phyloP scores from a whole-genome alignment of 2,113 vertebrate genomes.

The Elachura formosa region DNA sequence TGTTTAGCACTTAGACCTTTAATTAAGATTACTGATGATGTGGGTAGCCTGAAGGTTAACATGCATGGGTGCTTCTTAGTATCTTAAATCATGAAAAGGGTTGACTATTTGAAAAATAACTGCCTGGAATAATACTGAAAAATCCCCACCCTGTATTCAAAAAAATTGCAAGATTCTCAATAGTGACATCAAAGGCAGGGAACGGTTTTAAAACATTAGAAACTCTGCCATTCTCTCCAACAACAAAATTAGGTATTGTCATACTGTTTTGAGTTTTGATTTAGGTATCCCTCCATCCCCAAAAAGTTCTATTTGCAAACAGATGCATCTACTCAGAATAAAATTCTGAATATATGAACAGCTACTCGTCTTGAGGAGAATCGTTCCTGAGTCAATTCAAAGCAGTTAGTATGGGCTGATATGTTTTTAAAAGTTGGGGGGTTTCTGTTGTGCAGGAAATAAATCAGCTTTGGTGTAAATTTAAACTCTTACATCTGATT shows the following conservation, averaged over 20 bases:
- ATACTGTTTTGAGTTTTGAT: background rate
- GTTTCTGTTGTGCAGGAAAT: background rate
- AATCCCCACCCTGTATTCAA: background rate
- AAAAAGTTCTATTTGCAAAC: background rate
- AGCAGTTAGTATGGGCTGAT: background rate
- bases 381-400: background rate
- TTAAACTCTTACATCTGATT: background rate
- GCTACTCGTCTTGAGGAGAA: background rate
- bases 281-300: background rate
- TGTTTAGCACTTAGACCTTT: background rate
- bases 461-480: background rate
- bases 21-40: background rate
- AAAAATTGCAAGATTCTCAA: background rate
- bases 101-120: background rate
- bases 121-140: background rate
- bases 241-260: background rate
- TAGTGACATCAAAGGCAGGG: background rate
- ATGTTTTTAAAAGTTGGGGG: background rate
- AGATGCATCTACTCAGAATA: background rate
- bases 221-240: background rate
- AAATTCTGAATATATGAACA: background rate
- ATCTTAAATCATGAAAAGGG: background rate
- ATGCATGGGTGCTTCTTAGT: no score
- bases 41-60: background rate
- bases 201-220: background rate